Evolutionary conservation across 2,113 vertebrate species (phyloP).

Genomic region (Halichoeres trimaculatus): DNA sequence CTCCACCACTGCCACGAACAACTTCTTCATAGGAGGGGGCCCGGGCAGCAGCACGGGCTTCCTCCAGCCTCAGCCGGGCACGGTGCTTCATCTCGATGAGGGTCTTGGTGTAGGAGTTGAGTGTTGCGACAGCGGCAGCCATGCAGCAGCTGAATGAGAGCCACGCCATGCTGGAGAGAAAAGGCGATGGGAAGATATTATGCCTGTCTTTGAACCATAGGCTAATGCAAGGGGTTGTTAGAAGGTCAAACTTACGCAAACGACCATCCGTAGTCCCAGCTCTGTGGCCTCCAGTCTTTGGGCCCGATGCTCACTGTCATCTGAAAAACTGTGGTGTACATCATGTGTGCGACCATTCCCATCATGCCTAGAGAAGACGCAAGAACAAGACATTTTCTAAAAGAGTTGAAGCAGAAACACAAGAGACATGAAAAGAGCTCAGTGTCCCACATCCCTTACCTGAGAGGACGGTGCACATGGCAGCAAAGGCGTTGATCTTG

Average conservation of each 20-base stretch:
- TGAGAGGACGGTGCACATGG: conserved; percentile 87
- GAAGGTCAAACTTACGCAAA: conserved; percentile 73
- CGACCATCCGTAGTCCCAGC: conserved; percentile 89
- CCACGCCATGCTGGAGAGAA: conserved; percentile 83
- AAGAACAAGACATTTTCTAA: no score
- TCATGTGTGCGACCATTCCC: conserved; percentile 89
- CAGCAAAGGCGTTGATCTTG: conserved; percentile 87
- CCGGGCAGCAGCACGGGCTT: conserved; percentile 63
- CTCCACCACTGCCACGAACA: conserved; percentile 47
- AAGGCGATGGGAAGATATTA: conserved; percentile 4
- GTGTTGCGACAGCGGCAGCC: conserved; percentile 86
- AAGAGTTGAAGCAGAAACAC: no score
- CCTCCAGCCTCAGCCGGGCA: conserved; percentile 79
- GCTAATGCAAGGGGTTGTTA: no score
- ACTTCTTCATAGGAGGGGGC: conserved; percentile 84
- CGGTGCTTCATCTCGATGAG: conserved; percentile 85
- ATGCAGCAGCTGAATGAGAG: conserved; percentile 89
- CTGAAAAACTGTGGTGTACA: conserved; percentile 91
- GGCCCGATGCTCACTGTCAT: conserved; percentile 89
- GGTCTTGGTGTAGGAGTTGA: conserved; percentile 90
- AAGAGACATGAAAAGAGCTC: no score
- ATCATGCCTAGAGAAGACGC: conserved; percentile 78
- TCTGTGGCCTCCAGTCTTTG: conserved; percentile 88
- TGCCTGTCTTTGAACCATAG: not conserved
- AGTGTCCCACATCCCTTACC: conserved; percentile 23